Evolutionary conservation across 2,888 invertebrate genomes (phyloP), one percentile per base, ranked within the genome.

Genomic region (Smittia sp.): DNA sequence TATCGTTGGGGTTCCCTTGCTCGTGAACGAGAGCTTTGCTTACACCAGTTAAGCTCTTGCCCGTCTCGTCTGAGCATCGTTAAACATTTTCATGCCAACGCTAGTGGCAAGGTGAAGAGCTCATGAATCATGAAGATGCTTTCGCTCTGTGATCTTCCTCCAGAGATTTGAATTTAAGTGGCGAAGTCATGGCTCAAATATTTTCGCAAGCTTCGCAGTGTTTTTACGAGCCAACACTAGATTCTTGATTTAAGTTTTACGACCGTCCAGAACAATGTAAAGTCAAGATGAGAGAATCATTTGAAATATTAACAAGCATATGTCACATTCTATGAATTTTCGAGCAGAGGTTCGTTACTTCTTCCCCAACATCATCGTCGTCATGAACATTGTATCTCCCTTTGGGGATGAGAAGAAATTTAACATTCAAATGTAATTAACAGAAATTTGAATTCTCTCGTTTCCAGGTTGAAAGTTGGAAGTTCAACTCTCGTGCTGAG

Each of bases 251-350:
- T 13, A 39, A 7, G 13, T 9, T 39, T 39, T 39, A 39, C 13
- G 39, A 39, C 7, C 9, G 13, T 46, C 2, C 9, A 15, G 46
- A 13, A 46, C 46, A 11, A 6, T 46, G 46, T 15, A 46, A 46
- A 46, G n/a, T 46, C 46, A 46, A 46, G 46, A 46, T n/a, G 11
- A 46, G 46, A 6, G 32, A 32, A 32, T 52, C 20, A 54, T 20
- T 69, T 69, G 70, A 54, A 70, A 70, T 70, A 70, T 70, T 70
- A 41, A 70, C 46, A 52, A 58, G 54, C 54, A 54, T 70, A 32
- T 70, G 46, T 58, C 70, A 70, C 24, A 70, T 70, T 58, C 54
- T 70, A 70, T 70, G 70, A 70, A 70, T 70, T 32, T 58, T 18
- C 15, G 38, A 67, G 58, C 13, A 58, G 52, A 13, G 20, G 9